phyloP scores from a whole-genome alignment of 1,140 invertebrate genomes.

The Physella acuta region DNA sequence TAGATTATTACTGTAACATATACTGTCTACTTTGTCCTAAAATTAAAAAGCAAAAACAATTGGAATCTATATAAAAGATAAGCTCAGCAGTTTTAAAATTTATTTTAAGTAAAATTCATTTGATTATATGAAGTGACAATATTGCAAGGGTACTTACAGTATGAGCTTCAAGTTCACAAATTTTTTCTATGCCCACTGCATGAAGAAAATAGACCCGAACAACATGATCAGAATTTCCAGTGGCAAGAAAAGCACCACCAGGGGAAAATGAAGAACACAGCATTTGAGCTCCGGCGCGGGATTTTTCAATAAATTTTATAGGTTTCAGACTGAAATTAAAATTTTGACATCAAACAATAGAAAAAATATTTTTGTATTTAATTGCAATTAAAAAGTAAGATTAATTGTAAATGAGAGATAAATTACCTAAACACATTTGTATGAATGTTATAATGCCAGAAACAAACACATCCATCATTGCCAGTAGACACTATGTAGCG shows the following conservation, averaged over 20 bases:
- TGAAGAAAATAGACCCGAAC: slow-evolving; percentile 87
- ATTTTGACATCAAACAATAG: background rate
- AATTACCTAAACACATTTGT: slow-evolving; percentile 61
- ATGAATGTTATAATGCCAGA: slow-evolving; percentile 73
- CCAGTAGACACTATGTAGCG: slow-evolving; percentile 90
- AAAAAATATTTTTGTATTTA: background rate
- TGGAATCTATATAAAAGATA: too few relatives aligned
- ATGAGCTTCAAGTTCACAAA: slow-evolving; percentile 86
- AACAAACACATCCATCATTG: slow-evolving; percentile 93
- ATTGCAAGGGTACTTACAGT: slow-evolving; percentile 61
- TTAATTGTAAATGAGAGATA: background rate
- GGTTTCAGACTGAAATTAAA: slow-evolving; percentile 70
- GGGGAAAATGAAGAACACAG: slow-evolving; percentile 92
- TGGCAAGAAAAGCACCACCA: slow-evolving; percentile 89
- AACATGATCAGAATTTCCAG: slow-evolving; percentile 91
- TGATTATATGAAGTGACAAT: too few relatives aligned
- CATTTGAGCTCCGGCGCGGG: slow-evolving; percentile 93
- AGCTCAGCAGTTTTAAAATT: too few relatives aligned
- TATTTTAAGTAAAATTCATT: too few relatives aligned
- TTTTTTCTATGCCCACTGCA: slow-evolving; percentile 71
- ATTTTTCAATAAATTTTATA: slow-evolving; percentile 88
- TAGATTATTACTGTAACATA: slow-evolving; percentile 88
- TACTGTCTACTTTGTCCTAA: slow-evolving; percentile 89
- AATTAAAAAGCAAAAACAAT: background rate
- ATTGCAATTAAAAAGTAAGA: background rate